Percentiles rank a stretch among this genome's conserved stretches.
Evolutionary conservation across 2,113 vertebrate genomes (phyloP).

Genomic region (Lepus europaeus): DNA sequence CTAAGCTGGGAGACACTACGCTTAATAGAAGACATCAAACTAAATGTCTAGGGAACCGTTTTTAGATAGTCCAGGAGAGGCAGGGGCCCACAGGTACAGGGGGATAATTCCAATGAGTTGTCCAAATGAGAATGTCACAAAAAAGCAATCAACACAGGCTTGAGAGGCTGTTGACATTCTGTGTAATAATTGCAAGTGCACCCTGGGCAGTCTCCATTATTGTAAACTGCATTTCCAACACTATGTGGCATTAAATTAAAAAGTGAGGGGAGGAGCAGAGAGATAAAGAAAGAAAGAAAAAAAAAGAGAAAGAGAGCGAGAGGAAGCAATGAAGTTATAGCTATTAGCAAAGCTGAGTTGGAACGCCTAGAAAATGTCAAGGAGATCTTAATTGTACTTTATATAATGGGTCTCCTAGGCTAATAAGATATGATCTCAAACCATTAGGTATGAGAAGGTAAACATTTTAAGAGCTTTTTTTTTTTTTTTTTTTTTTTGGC

Average conservation of each 20-base stretch:
- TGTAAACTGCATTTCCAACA: slow-evolving; percentile 85
- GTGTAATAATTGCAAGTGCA: slow-evolving; percentile 85
- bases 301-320: slow-evolving; percentile 37
- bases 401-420: slow-evolving; percentile 86
- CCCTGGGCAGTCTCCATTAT: slow-evolving; percentile 85
- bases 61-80: slow-evolving; percentile 52
- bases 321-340: slow-evolving; percentile 83
- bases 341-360: slow-evolving; percentile 89
- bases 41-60: background rate
- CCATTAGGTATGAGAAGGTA: slow-evolving; percentile 89
- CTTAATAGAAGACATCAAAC: background rate
- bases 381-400: slow-evolving; percentile 88
- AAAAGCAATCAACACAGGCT: slow-evolving; percentile 83
- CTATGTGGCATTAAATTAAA: slow-evolving; percentile 75
- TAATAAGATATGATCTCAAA: slow-evolving; percentile 89
- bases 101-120: slow-evolving; percentile 79
- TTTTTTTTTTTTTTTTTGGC: slow-evolving; percentile 85
- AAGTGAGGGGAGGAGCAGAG: background rate
- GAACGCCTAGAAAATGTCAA: slow-evolving; percentile 89
- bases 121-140: slow-evolving; percentile 77
- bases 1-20: background rate
- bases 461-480: slow-evolving; percentile 87
- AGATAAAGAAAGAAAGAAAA: background rate
- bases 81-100: slow-evolving; percentile 71
- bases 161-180: slow-evolving; percentile 89